Evolutionary conservation across 1,140 invertebrate genomes (phyloP), one percentile per base, ranked within the genome.

Genomic region (Zaprionus gabonicus): DNA sequence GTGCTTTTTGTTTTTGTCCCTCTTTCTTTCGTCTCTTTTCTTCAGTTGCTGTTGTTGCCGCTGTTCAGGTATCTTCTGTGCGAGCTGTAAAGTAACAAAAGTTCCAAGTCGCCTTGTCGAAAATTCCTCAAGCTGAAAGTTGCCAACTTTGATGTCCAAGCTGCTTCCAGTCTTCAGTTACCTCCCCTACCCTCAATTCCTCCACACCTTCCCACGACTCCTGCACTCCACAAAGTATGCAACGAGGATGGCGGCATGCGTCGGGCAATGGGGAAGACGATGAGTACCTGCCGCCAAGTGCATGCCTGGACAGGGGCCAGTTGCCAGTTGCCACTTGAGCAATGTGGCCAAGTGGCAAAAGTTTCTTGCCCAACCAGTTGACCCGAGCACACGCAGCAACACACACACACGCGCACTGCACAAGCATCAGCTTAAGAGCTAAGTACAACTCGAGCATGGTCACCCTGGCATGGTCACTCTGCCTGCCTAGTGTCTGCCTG

Each of bases 91-190:
- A 82, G 82, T 84, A 90, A 84, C 81, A 90, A 90, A 88, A 90
- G 78, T 88, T 84, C 67, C 73, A 71, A 86, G 86, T 72, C 76
- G 79, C 69, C 85, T 91, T 91, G 85, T 91, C 86, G 86, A 90
- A 90, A 88, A 90, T 90, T 90, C 86, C 82, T 90, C 81, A 90
- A 90, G 82, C 88, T 75, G 79, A 90, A 90, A 90, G 78, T 88
- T 88, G 85, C 34, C 75, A 88, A 88, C 85, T 88, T 88, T 88
- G 84, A 88, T 90, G 85, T 81, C 76, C 78, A 78, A 58, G 83
- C 71, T 62, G 51, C 56, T 51, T 28, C 68, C 59, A 63, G 49
- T 51, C 58, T 10, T 25, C 38, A 20, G 36, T 20, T 20, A 9
- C 20, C 20, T 4, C n/a, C 20, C 1, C 31, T 12, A 10, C n/a